These are phyloP conservation scores for Nerophis lumbriciformis DNA, from an alignment of 2,113 vertebrate species.

Conservation along the genomic window DNA sequence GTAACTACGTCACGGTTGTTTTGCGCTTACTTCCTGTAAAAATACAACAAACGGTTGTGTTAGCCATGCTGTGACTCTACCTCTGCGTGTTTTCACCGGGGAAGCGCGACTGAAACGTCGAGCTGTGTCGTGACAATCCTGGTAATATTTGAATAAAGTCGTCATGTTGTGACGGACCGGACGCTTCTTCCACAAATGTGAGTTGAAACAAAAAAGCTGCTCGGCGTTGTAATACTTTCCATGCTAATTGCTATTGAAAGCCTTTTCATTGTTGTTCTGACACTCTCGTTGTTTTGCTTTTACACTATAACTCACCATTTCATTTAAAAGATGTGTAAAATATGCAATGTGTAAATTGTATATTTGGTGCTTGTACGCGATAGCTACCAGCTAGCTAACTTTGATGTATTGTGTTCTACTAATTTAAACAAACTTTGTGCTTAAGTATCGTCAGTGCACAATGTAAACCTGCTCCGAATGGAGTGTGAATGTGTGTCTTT, in stretches of 20 bases:
- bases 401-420: too few species aligned
- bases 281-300: neutral
- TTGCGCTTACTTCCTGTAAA: conserved; percentile 26
- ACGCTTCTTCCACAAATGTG: neutral
- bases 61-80: neutral
- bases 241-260: neutral
- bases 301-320: neutral
- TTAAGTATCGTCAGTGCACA: too few species aligned
- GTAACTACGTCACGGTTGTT: neutral
- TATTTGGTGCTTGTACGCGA: too few species aligned
- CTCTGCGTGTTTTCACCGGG: neutral
- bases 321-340: neutral
- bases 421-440: too few species aligned
- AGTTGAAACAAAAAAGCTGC: neutral
- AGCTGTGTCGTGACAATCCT: neutral
- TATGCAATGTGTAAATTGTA: neutral
- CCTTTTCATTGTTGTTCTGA: neutral
- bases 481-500: too few species aligned
- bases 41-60: conserved; percentile 36
- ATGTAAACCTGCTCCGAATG: too few species aligned
- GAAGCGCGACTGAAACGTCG: neutral
- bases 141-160: neutral
- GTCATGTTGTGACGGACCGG: conserved; percentile 3
- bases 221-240: neutral
- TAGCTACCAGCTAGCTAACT: too few species aligned